Evolutionary conservation across 2,113 vertebrate genomes (phyloP).

Genomic region (Taurulus bubalis): DNA sequence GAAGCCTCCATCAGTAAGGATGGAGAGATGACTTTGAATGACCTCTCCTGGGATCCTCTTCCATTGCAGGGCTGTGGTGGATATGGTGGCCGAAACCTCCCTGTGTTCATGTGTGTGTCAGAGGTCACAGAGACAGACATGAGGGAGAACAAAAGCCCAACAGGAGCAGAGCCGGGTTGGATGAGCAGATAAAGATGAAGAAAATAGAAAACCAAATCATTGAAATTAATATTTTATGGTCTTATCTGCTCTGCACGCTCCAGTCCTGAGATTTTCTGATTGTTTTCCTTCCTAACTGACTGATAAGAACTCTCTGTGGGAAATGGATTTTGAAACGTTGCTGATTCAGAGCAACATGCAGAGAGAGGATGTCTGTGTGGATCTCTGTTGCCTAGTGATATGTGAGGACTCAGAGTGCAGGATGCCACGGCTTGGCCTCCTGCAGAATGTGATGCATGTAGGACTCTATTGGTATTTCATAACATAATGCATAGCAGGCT

Average conservation of each 20-base stretch:
- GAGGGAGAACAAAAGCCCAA: neutral
- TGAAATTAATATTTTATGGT: neutral
- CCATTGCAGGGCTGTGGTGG: neutral
- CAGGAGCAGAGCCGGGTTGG: neutral
- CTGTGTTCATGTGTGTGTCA: neutral
- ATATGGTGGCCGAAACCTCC: no score
- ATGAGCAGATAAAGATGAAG: neutral
- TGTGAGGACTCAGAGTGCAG: neutral
- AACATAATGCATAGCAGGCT: no score
- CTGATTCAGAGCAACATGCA: neutral
- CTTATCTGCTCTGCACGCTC: conserved; percentile 4
- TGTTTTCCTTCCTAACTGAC: neutral
- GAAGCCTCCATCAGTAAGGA: neutral
- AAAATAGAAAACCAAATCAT: conserved; percentile 15
- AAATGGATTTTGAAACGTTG: conserved; percentile 12
- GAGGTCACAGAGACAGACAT: neutral
- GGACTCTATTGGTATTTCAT: neutral
- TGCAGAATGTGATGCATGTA: neutral
- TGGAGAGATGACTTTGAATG: conserved; percentile 7
- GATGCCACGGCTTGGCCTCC: neutral
- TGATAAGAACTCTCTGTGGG: conserved; percentile 20
- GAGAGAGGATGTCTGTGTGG: conserved; percentile 1
- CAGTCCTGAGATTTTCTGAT: neutral
- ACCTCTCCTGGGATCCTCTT: conserved; percentile 12
- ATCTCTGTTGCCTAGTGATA: neutral